phyloP scores from a whole-genome alignment of 1,140 invertebrate species.

The Calephelis nemesis region DNA sequence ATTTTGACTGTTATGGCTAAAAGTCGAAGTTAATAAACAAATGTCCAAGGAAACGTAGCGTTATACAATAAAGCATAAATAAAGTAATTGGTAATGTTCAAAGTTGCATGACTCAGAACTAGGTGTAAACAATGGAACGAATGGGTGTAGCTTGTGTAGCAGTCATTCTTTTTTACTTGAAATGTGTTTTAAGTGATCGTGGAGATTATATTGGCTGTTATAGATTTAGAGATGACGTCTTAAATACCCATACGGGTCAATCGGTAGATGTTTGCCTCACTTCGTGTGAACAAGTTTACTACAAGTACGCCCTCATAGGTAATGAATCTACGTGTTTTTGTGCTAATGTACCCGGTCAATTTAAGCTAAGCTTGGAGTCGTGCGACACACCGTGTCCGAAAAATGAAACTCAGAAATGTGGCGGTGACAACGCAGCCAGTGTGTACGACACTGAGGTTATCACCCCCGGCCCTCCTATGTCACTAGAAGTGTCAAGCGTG shows the following conservation, averaged over 20 bases:
- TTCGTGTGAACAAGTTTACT: constrained; percentile 70
- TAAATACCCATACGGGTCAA: constrained; percentile 68
- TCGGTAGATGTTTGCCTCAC: constrained; percentile 69
- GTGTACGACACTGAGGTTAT: constrained; percentile 77
- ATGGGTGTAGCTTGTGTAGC: constrained; percentile 33
- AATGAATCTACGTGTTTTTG: constrained; percentile 73
- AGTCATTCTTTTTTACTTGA: constrained; percentile 33
- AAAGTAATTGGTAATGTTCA: neutral
- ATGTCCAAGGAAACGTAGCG: neutral
- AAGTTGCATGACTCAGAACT: constrained; percentile 38
- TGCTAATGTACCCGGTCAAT: constrained; percentile 57
- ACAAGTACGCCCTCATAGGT: constrained; percentile 66
- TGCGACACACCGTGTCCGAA: constrained; percentile 76
- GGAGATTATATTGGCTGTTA: constrained; percentile 69
- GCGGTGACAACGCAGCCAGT: constrained; percentile 75
- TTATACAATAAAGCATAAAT: neutral
- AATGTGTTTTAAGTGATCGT: constrained; percentile 41
- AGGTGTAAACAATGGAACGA: constrained; percentile 56
- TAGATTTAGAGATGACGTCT: constrained; percentile 49
- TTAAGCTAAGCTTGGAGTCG: constrained; percentile 46
- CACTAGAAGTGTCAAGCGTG: constrained; percentile 67
- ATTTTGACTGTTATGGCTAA: neutral
- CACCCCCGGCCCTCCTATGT: constrained; percentile 69
- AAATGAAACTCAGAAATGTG: constrained; percentile 78
- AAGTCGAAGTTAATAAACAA: neutral